Percentiles rank a stretch among this genome's conserved stretches.
These are phyloP conservation scores for Drosophila diplacantha DNA, from an alignment of 2,888 invertebrate species.

Conservation along the genomic window DNA sequence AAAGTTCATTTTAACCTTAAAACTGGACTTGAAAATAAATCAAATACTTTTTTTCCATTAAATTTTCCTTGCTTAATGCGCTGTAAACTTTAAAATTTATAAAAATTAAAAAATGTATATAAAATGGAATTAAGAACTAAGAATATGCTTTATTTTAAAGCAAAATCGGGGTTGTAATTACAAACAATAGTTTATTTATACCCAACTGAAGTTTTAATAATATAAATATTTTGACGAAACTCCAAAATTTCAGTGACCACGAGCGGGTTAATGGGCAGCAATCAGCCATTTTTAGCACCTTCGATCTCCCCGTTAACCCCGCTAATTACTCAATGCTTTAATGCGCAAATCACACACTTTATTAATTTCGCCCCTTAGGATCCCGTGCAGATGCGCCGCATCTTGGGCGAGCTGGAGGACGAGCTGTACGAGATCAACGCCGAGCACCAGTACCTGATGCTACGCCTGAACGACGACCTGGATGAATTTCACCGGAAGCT, in stretches of 20 bases:
- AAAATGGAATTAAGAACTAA: not conserved
- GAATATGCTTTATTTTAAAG: no score
- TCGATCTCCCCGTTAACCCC: not conserved
- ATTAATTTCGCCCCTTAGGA: conserved; percentile 49
- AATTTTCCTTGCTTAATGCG: no score
- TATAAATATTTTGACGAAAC: not conserved
- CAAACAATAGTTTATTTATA: not conserved
- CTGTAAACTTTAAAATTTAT: no score
- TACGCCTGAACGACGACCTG: conserved; percentile 66
- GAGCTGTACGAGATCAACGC: conserved; percentile 76
- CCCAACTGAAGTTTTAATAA: not conserved
- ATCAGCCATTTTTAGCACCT: conserved; percentile 11
- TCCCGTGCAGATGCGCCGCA: conserved; percentile 66
- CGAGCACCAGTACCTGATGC: conserved; percentile 71
- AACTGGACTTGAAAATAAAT: no score
- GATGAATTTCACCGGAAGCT: conserved; percentile 68
- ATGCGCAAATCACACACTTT: conserved; percentile 4
- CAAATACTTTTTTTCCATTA: no score
- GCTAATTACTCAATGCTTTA: not conserved
- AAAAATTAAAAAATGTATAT: no score
- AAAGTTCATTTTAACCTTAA: no score
- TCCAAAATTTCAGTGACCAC: not conserved
- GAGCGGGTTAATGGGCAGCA: conserved; percentile 3
- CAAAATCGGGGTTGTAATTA: no score
- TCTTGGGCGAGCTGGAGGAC: conserved; percentile 73